Conservation (phyloP, 1,140 invertebrate species). For the Lepidurus couesii region DNA sequence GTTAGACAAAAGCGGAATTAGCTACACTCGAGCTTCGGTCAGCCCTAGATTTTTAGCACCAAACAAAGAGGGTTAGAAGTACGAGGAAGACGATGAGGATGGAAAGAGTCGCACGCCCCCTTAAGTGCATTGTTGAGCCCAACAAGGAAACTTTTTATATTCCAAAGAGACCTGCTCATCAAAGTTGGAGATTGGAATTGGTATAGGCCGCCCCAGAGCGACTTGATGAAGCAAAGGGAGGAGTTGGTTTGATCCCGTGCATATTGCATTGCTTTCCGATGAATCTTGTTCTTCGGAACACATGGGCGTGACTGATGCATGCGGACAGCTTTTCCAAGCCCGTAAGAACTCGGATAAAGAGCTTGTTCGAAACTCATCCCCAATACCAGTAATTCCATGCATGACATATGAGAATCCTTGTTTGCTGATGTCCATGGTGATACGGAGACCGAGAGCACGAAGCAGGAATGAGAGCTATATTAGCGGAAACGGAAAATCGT, state of each 20-base stretch:
- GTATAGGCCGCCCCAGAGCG: not conserved
- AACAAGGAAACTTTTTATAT: not conserved
- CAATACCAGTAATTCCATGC: constrained; percentile 4
- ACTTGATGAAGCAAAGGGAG: not conserved
- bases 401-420: constrained; percentile 18
- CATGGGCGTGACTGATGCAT: constrained; percentile 12
- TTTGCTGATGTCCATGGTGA: not conserved
- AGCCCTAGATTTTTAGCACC: not conserved
- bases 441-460: not conserved
- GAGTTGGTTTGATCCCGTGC: not conserved
- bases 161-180: not conserved
- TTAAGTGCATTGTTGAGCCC: not conserved
- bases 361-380: not conserved
- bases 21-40: not conserved
- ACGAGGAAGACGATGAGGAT: not conserved
- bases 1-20: not conserved
- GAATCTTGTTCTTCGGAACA: constrained; percentile 7
- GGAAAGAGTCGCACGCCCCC: not conserved
- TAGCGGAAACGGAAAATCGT: not conserved
- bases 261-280: constrained; percentile 10
- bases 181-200: not conserved
- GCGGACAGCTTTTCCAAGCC: not conserved
- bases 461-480: not conserved
- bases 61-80: not conserved
- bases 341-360: not conserved